Evolutionary conservation across 1,140 invertebrate genomes (phyloP), one percentile per base, ranked within the genome.

Genomic region (Brachionus sp.): DNA sequence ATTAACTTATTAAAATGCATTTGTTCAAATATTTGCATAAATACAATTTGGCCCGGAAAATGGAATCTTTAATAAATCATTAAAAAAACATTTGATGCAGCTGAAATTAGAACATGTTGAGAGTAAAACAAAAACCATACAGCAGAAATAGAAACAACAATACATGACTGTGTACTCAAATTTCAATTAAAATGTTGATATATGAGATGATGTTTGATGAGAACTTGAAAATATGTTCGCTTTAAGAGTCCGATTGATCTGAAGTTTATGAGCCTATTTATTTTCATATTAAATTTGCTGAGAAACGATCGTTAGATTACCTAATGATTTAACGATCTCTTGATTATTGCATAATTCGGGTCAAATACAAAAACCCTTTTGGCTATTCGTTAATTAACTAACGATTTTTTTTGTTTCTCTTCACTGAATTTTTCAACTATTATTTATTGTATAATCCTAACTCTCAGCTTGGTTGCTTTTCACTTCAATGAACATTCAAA

Each of bases 161-260:
- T 42, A 70, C 37, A 66, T 35, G 16, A 16, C 66, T 9, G 33
- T 39, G 35, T 70, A 70, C 66, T 70, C 66, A 70, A 70, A 39
- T 70, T 70, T 70, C 66, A 9, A 66, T 66, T 33, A 66, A 66
- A 29, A 66, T 70, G 66, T 70, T 70, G 66, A 70, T 70, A 70
- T 70, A 70, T 70, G 66, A 70, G 66, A 70, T 70, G 66, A 57
- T 57, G 50, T 57, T 57, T 57, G 50, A 57, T 53, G 46, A 70
- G 35, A 70, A 42, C 25, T 33, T n/a, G 64, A 66, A 66, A 57
- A 57, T 57, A 25, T 57, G 50, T 9, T 23, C 3, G 50, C 50
- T 57, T 57, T 19, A 57, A 57, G 50, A 57, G 50, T 57, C 50
- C 39, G 39, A 13, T 13, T 42, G 6, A 42, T 42, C 39, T 19